These are phyloP conservation scores for Akabosia matsudoensis DNA, from an alignment of 1,140 invertebrate genomes.

Conservation along the genomic window DNA sequence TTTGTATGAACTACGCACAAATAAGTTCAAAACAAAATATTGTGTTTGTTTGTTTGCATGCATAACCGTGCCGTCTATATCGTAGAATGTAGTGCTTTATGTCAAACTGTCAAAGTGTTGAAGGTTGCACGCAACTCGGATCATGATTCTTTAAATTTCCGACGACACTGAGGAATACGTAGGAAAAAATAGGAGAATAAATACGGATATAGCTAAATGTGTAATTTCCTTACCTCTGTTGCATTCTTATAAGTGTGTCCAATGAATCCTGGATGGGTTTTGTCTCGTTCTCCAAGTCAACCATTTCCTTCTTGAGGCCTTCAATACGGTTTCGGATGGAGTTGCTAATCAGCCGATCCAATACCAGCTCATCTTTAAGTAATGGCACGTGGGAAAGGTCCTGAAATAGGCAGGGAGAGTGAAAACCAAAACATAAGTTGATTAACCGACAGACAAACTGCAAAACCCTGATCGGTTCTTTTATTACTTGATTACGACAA, in stretches of 20 bases:
- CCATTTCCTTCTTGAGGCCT: constrained; percentile 69
- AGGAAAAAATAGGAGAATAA: background rate
- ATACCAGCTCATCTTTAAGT: constrained; percentile 76
- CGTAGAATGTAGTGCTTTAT: too few relatives aligned
- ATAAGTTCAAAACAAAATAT: too few relatives aligned
- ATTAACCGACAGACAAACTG: background rate
- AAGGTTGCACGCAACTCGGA: too few relatives aligned
- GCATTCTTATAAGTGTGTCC: constrained; percentile 76
- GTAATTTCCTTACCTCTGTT: constrained; percentile 78
- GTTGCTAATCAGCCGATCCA: constrained; percentile 71
- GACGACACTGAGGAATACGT: too few relatives aligned
- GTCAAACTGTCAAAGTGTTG: too few relatives aligned
- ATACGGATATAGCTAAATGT: background rate
- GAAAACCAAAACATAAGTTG: background rate
- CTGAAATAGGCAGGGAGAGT: constrained; percentile 27
- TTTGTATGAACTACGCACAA: background rate
- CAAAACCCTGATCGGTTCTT: background rate
- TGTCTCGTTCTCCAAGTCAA: constrained; percentile 78
- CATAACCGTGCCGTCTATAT: too few relatives aligned
- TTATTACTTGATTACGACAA: too few relatives aligned
- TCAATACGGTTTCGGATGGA: constrained; percentile 60
- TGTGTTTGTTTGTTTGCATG: too few relatives aligned
- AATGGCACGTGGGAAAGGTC: constrained; percentile 54
- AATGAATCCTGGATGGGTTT: constrained; percentile 80
- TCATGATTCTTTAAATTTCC: too few relatives aligned